phyloP scores from a whole-genome alignment of 2,888 invertebrate species.

The Agriopis marginaria region DNA sequence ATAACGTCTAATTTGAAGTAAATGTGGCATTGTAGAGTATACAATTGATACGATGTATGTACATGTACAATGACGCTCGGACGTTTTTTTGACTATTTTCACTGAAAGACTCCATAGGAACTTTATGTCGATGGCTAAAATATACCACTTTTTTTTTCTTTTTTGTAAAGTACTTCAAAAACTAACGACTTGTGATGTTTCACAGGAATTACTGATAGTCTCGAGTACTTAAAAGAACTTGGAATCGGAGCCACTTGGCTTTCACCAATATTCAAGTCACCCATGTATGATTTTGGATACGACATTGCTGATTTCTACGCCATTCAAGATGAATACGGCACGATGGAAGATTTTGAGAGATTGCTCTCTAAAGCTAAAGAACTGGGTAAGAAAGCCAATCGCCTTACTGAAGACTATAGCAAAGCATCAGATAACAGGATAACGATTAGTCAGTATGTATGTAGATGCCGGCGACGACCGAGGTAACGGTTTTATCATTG shows the following conservation, averaged over 20 bases:
- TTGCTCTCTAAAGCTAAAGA: slow-evolving; percentile 86
- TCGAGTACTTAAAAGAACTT: slow-evolving; percentile 88
- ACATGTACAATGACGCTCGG: too few relatives aligned
- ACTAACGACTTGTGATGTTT: not conserved
- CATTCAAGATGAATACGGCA: slow-evolving; percentile 91
- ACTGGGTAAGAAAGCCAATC: slow-evolving; percentile 64
- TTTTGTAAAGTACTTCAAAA: too few relatives aligned
- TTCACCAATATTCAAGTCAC: slow-evolving; percentile 90
- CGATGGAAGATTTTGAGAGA: slow-evolving; percentile 89
- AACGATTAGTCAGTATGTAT: not conserved
- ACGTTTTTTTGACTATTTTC: too few relatives aligned
- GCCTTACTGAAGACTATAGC: not conserved
- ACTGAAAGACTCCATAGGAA: too few relatives aligned
- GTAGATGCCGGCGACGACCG: too few relatives aligned
- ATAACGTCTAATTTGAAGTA: too few relatives aligned
- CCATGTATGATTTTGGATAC: slow-evolving; percentile 93
- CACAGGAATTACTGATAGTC: slow-evolving; percentile 87
- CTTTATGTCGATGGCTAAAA: too few relatives aligned
- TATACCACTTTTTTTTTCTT: too few relatives aligned
- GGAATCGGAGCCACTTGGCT: slow-evolving; percentile 91
- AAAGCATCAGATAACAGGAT: not conserved
- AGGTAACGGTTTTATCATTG: too few relatives aligned
- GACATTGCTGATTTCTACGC: slow-evolving; percentile 91
- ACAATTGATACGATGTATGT: too few relatives aligned
- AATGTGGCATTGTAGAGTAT: too few relatives aligned